Evolutionary conservation across 2,888 invertebrate species (phyloP), one percentile per base, ranked within the genome.

Genomic region (Hyposoter dolosus): DNA sequence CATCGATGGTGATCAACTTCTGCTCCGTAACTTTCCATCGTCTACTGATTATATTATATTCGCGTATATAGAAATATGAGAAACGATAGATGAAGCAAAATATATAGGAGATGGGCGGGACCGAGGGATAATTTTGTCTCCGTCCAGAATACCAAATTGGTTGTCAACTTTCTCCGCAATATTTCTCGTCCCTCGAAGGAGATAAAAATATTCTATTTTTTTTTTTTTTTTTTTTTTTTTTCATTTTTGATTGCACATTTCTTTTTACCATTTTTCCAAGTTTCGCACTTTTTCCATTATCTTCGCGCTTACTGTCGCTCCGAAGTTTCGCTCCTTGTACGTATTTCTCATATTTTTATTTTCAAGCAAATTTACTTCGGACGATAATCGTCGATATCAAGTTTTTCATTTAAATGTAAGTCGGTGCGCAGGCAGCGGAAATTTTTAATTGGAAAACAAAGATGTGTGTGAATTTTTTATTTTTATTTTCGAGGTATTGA

Each of bases 1-100:
- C 45, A 65, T 75, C 79, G 75, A 84, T 69, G 75, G 74, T 71
- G 75, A 84, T 76, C 75, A 76, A 84, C 79, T 75, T 75, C 47
- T 74, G 75, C 68, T 50, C 53, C 19, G 69, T 6, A 83, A 79
- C 75, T 83, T 83, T 77, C 45, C 23, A 72, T 65, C 63, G 50
- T 47, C 35, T 65, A 35, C 66, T 23, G 35, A 32, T 66, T 77
- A 50, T 53, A 47, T 32, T 23, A 66, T 76, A 17, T 6, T 50
- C 40, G 10, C 9, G 9, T 63, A 43, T 63, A 56, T n/a, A 63
- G 43, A 63, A 23, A 60, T 75, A 63, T 43, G 9, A 63, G 28
- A 17, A 45, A 43, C 28, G 32, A n/a, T 40, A n/a, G 15, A 50
- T 35, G 32, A n/a, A 68, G 68, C 9, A 71, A 47, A 47, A 72